Base-by-base conservation (phyloP, 2,888 invertebrate genomes). In the Monoplex corrugatus region DNA sequence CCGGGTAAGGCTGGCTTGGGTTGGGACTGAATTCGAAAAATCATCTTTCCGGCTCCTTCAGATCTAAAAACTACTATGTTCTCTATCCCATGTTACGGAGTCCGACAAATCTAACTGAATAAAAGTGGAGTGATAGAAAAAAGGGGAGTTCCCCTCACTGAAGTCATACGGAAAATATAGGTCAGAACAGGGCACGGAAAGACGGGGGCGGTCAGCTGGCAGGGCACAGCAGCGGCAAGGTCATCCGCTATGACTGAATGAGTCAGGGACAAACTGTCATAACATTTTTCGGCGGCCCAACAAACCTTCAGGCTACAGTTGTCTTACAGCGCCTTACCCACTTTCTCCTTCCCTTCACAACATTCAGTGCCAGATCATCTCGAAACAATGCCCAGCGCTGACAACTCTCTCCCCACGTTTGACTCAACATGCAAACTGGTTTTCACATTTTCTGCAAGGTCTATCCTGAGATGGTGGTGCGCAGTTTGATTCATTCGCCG, bases 101-200 rank as follows among this genome's bases (percentile, higher is more conserved):
- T 57, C 57, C 57, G 19, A 16, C 28, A 57, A 57, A 57, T 57
- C 57, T 23, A 57, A 57, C 28, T 57, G 28, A 57, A 28, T 28
- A 57, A 57, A 57, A 57, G 57, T 23, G 57, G 28, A 13, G 75
- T n/a, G 75, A 23, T 35, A 35, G n/a, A 35, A n/a, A 75, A 32
- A 75, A n/a, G 10, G 75, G 75, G 75, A 75, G 75, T 75, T 75
- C 75, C 75, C 75, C 75, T n/a, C 13, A 13, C 32, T n/a, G n/a
- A n/a, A n/a, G n/a, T n/a, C n/a, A n/a, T 32, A 57, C 19, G 13
- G 32, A 1, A 10, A 35, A 75, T 75, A 32, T 75, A 75, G 75
- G 75, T 75, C 75, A 75, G 75, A 32, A 32, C 13, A 10, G 13
- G n/a, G 32, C 32, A 10, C 32, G n/a, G 75, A 28, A 23, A 57